Base-by-base conservation (phyloP, 2,888 invertebrate genomes). In the Hoplodrina ambigua region DNA sequence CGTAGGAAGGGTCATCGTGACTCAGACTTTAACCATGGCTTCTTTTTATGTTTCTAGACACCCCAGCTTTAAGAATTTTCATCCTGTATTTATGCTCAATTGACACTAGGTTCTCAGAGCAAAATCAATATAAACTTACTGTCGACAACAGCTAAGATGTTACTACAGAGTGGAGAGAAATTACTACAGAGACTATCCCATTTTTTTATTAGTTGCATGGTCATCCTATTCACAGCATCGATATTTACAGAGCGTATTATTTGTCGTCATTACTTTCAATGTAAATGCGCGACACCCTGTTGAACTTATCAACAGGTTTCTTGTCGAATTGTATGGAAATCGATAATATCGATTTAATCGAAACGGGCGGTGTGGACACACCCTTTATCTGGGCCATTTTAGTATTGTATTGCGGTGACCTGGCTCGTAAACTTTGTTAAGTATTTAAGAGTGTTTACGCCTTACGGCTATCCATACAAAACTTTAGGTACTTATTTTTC, bases 241-340 rank as follows among this genome's bases (percentile, higher is more conserved):
- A 71, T 73, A 75, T 84, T 75, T 72, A 59, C 30, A 37, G 61
- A 65, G 25, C 68, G 46, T 72, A 60, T 74, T 54, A 80, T 74
- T 82, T 69, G 64, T 66, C 55, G 59, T 69, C 62, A 75, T 75
- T 75, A 73, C 66, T 63, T 81, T 41, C 50, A 54, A 62, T 55
- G 52, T 69, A 49, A 70, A 66, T 52, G 59, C 37, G 25, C 54
- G 46, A 64, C 61, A 77, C 62, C 52, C 55, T 57, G 70, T 72
- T 78, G 64, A 72, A 74, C 68, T 76, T 74, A 64, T 68, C 70
- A 71, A 72, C 60, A 63, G 65, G 65, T 72, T 72, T 57, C 13
- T 57, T 52, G 65, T 53, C 50, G 49, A 63, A 74, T 56, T 46
- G 19, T 65, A 62, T 71, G 62, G 72, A 54, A 78, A 71, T 56